These are phyloP conservation scores for Lanistes nyassanus DNA, from an alignment of 1,140 invertebrate genomes.

Conservation along the genomic window DNA sequence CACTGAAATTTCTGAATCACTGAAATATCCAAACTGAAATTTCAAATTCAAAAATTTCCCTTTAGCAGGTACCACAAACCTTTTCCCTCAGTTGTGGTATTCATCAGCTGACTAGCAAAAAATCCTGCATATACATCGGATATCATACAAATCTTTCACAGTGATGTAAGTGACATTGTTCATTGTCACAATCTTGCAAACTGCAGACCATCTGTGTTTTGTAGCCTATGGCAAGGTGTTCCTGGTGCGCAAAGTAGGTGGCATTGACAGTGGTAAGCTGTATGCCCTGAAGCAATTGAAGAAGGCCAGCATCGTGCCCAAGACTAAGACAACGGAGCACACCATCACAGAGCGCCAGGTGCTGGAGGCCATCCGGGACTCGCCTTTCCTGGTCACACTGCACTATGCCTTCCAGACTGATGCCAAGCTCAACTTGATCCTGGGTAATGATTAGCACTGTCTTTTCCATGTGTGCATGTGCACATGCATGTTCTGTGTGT, in stretches of 20 bases:
- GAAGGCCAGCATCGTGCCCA: conserved; percentile 83
- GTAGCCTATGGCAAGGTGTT: conserved; percentile 78
- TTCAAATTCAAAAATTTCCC: too few relatives aligned
- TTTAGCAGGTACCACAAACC: too few relatives aligned
- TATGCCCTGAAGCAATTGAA: conserved; percentile 99
- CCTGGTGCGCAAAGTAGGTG: conserved; percentile 88
- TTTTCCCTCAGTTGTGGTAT: too few relatives aligned
- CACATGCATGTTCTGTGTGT: background rate
- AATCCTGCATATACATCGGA: too few relatives aligned
- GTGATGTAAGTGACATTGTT: too few relatives aligned
- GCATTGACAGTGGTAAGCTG: conserved; percentile 90
- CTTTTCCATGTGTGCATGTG: background rate
- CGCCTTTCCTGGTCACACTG: conserved; percentile 93
- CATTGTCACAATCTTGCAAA: too few relatives aligned
- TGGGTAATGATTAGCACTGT: conserved; percentile 67
- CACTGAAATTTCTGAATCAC: too few relatives aligned
- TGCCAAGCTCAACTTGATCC: conserved; percentile 97
- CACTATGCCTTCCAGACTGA: conserved; percentile 99
- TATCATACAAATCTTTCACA: too few relatives aligned
- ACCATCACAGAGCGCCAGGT: conserved; percentile 92
- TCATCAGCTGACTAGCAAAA: too few relatives aligned
- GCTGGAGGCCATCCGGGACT: conserved; percentile 95
- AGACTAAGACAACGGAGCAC: conserved; percentile 67
- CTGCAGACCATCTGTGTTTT: conserved; percentile 30
- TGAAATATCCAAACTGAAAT: too few relatives aligned